Percentiles rank a stretch among this genome's conserved stretches.
Conservation (phyloP, 2,797 vertebrate genomes). For the Ceryle rudis region DNA sequence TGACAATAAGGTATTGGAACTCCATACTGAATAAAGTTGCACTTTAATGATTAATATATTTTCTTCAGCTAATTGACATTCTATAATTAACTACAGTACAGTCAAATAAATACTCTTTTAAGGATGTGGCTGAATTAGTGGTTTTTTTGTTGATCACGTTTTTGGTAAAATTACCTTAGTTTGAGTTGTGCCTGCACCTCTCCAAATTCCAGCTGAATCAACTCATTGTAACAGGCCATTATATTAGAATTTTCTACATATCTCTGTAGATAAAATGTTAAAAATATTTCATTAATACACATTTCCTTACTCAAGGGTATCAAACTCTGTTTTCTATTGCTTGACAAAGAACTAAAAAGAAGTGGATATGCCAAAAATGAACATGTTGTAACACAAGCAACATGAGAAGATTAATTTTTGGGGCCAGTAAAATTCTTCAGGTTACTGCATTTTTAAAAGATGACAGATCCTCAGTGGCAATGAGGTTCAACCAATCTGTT, state of each 20-base stretch:
- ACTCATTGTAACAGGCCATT: slow-evolving; percentile 98
- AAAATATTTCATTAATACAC: slow-evolving; percentile 11
- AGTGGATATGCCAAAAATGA: not conserved
- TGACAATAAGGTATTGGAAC: not conserved
- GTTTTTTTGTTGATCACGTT: not conserved
- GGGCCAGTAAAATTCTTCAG: not conserved
- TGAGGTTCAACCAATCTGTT: not conserved
- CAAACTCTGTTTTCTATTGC: not conserved
- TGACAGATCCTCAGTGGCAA: not conserved
- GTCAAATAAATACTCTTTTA: not conserved
- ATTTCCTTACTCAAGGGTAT: not conserved
- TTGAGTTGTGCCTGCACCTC: slow-evolving; percentile 96
- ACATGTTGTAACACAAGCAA: not conserved
- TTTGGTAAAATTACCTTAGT: slow-evolving; percentile 85
- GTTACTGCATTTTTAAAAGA: not conserved
- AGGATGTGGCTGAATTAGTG: not conserved
- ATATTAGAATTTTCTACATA: slow-evolving; percentile 93
- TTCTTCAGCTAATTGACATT: not conserved
- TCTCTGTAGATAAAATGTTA: slow-evolving; percentile 81
- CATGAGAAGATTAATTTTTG: not conserved
- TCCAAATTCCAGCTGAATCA: slow-evolving; percentile 93
- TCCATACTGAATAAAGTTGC: not conserved
- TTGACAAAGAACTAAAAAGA: not conserved
- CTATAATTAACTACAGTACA: not conserved
- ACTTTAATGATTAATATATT: not conserved